These are phyloP conservation scores for Pogonomyrmex barbatus DNA, from an alignment of 1,140 invertebrate species.

Conservation along the genomic window DNA sequence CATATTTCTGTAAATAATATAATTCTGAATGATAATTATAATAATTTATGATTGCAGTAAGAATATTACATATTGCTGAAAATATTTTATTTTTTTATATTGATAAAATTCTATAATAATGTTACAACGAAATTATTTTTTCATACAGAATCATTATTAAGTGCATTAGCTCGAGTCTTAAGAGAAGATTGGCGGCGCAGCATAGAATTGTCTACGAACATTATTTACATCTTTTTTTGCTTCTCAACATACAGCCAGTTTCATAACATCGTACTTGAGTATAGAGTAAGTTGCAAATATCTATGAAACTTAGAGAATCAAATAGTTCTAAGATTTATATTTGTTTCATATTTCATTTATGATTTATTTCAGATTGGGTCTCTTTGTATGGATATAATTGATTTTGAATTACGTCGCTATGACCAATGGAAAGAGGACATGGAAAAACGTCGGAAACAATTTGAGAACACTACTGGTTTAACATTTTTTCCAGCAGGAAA, in stretches of 20 bases:
- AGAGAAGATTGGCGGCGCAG: conserved; percentile 99
- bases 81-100: not conserved
- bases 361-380: conserved; percentile 92
- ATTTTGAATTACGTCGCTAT: conserved; percentile 96
- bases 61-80: not conserved
- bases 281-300: conserved; percentile 89
- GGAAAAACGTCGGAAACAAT: conserved; percentile 87
- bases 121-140: conserved; percentile 17
- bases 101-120: not conserved
- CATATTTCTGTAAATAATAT: not conserved
- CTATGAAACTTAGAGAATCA: conserved; percentile 47
- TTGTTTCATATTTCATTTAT: conserved; percentile 77
- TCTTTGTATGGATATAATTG: conserved; percentile 97
- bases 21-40: not conserved
- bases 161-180: conserved; percentile 96
- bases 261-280: conserved; percentile 96
- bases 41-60: conserved; percentile 17
- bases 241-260: conserved; percentile 99
- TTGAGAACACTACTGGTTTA: conserved; percentile 84
- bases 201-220: conserved; percentile 98
- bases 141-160: conserved; percentile 95
- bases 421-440: conserved; percentile 97
- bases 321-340: conserved; percentile 16
- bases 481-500: conserved; percentile 79
- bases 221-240: conserved; percentile 98